Percentiles rank a stretch among this genome's conserved stretches.
phyloP scores from a whole-genome alignment of 2,797 vertebrate genomes.

The Carapus acus region DNA sequence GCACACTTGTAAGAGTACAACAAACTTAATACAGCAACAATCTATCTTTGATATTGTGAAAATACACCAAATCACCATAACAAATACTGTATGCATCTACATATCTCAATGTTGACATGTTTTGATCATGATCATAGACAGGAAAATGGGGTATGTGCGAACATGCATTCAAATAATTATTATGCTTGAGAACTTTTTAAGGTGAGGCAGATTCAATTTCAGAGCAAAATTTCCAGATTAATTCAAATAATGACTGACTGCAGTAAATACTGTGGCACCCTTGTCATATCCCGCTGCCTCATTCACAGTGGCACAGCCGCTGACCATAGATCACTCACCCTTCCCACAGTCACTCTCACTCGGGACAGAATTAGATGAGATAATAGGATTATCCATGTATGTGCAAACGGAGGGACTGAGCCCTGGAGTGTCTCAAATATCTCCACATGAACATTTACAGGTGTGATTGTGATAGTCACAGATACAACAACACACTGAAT shows the following conservation, averaged over 20 bases:
- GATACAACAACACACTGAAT: slow-evolving; percentile 5
- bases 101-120: too few species aligned
- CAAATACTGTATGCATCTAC: too few species aligned
- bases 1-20: too few species aligned
- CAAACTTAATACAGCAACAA: too few species aligned
- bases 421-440: slow-evolving; percentile 31
- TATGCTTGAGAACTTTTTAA: slow-evolving; percentile 8
- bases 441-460: slow-evolving; percentile 12
- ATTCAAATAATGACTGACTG: slow-evolving; percentile 33
- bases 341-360: slow-evolving; percentile 55
- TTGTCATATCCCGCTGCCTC: slow-evolving; percentile 9
- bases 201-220: background rate
- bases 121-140: too few species aligned
- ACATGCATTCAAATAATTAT: slow-evolving; percentile 16
- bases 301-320: slow-evolving; percentile 29
- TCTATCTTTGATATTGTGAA: too few species aligned
- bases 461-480: slow-evolving; percentile 17
- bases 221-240: slow-evolving; percentile 27
- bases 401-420: slow-evolving; percentile 49
- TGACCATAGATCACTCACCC: slow-evolving; percentile 53
- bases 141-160: background rate
- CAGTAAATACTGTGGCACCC: slow-evolving; percentile 25
- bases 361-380: slow-evolving; percentile 69
- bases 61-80: too few species aligned
- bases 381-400: slow-evolving; percentile 72